Conservation (phyloP, 2,113 vertebrate species). For the Pyxicephalus adspersus region DNA sequence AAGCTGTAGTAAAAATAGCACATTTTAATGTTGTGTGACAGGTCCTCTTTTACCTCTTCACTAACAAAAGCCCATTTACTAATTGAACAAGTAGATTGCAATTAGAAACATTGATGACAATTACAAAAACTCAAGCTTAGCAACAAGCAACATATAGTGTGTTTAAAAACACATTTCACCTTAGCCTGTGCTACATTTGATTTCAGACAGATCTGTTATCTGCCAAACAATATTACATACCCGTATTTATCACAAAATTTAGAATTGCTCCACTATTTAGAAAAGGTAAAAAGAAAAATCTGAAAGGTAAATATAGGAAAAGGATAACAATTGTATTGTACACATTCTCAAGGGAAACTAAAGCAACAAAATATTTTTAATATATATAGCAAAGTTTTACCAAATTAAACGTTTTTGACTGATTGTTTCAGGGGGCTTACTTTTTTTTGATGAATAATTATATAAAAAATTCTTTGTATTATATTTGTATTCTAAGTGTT, state of each 20-base stretch:
- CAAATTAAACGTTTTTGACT: too few species aligned
- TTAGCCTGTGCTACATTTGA: slow-evolving; percentile 17
- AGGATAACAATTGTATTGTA: neutral
- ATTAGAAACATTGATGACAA: neutral
- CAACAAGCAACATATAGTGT: neutral
- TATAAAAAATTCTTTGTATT: too few species aligned
- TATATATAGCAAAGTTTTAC: neutral
- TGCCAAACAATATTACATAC: slow-evolving; percentile 29
- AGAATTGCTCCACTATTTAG: neutral
- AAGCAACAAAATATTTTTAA: neutral
- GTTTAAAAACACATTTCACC: slow-evolving; percentile 11
- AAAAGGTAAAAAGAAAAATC: neutral
- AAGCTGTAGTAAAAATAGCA: too few species aligned
- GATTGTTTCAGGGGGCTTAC: too few species aligned
- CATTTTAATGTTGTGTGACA: too few species aligned
- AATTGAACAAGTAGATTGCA: neutral
- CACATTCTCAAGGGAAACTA: neutral
- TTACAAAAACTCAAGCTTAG: neutral
- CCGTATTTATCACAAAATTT: slow-evolving; percentile 28
- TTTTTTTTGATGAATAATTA: too few species aligned
- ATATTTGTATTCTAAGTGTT: too few species aligned
- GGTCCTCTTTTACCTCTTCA: neutral
- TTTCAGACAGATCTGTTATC: neutral
- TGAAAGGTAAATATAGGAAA: neutral
- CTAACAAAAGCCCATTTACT: too few species aligned